Percentiles rank a stretch among this genome's conserved stretches.
Conservation (phyloP, 2,888 invertebrate genomes). For the Sabatieria punctata region DNA sequence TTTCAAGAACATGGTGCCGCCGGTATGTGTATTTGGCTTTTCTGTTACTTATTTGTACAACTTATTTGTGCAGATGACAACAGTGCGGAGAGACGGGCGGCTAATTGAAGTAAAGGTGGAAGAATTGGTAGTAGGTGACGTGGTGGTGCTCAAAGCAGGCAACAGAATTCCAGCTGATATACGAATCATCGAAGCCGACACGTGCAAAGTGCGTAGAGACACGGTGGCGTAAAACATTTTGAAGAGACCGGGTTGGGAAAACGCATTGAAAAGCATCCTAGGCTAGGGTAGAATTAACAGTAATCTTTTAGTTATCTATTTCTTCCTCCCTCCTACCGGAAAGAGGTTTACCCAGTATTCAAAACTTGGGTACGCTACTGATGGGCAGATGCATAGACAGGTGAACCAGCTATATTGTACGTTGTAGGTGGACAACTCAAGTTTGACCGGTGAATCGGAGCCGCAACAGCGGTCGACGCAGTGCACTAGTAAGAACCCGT, state of each 20-base stretch:
- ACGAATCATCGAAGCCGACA: slow-evolving; percentile 52
- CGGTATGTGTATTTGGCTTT: slow-evolving; percentile 19
- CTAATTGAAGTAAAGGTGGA: slow-evolving; percentile 32
- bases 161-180: slow-evolving; percentile 36
- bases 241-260: too few relatives aligned
- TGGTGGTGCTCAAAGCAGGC: slow-evolving; percentile 36
- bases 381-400: too few relatives aligned
- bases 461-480: slow-evolving; percentile 60
- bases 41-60: not conserved
- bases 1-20: slow-evolving; percentile 54
- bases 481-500: slow-evolving; percentile 77
- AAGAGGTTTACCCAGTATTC: too few relatives aligned
- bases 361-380: too few relatives aligned
- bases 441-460: slow-evolving; percentile 57
- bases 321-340: too few relatives aligned
- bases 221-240: too few relatives aligned
- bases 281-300: too few relatives aligned
- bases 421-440: slow-evolving; percentile 45
- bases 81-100: slow-evolving; percentile 23
- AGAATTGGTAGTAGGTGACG: slow-evolving; percentile 34
- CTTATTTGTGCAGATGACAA: slow-evolving; percentile 26
- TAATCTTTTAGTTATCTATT: too few relatives aligned
- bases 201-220: slow-evolving; percentile 88
- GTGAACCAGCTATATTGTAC: slow-evolving; percentile 27
- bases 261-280: too few relatives aligned